Conservation (phyloP, 2,797 vertebrate species). For the Kryptopterus vitreolus region DNA sequence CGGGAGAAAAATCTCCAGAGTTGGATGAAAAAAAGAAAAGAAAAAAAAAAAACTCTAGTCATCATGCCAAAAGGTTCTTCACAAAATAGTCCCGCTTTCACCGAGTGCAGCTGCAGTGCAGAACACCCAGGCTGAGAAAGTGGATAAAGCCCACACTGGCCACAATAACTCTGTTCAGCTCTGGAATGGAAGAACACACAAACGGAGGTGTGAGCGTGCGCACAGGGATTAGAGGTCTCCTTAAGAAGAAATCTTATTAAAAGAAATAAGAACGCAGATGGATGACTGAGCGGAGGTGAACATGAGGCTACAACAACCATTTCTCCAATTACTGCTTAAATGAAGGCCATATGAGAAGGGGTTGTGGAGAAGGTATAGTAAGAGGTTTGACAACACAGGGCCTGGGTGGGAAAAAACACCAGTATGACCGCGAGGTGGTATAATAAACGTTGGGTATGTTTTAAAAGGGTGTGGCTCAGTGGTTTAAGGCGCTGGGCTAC, state of each 20-base stretch:
- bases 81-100: slow-evolving; percentile 39
- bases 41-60: slow-evolving; percentile 57
- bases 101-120: slow-evolving; percentile 44
- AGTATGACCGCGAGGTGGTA: background rate
- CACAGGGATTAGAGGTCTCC: slow-evolving; percentile 44
- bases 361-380: slow-evolving; percentile 42
- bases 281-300: slow-evolving; percentile 59
- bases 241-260: slow-evolving; percentile 61
- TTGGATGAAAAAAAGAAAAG: slow-evolving; percentile 51
- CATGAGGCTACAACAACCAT: slow-evolving; percentile 39
- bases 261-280: slow-evolving; percentile 54
- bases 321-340: slow-evolving; percentile 59
- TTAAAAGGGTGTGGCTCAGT: no score
- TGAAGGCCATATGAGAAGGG: slow-evolving; percentile 62
- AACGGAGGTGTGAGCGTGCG: slow-evolving; percentile 49
- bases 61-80: slow-evolving; percentile 45
- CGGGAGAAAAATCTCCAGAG: slow-evolving; percentile 48
- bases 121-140: slow-evolving; percentile 49
- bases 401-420: slow-evolving; percentile 12
- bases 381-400: slow-evolving; percentile 23
- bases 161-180: slow-evolving; percentile 47
- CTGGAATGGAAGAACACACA: slow-evolving; percentile 49
- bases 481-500: no score
- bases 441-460: background rate
- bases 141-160: slow-evolving; percentile 46